Percentiles rank a stretch among this genome's conserved stretches.
These are phyloP conservation scores for Sus cebifrons DNA, from an alignment of 2,797 vertebrate species.

Conservation along the genomic window DNA sequence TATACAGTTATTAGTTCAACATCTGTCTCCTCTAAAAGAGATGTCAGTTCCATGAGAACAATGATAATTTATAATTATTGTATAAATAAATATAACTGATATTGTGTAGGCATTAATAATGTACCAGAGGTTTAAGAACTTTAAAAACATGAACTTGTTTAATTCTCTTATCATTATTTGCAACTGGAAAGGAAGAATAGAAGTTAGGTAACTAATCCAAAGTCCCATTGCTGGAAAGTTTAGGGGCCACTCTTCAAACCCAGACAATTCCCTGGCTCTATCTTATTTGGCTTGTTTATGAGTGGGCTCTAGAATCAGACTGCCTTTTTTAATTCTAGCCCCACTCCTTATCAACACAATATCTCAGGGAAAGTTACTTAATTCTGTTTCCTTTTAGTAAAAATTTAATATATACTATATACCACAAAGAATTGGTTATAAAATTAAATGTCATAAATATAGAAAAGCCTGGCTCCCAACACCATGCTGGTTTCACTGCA, in stretches of 20 bases:
- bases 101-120: constrained; percentile 16
- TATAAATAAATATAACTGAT: constrained; percentile 2
- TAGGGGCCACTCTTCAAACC: background rate
- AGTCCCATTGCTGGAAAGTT: background rate
- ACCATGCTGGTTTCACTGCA: background rate
- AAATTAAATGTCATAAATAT: background rate
- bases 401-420: background rate
- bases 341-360: background rate
- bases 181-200: background rate
- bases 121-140: constrained; percentile 21
- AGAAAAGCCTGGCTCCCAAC: background rate
- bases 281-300: background rate
- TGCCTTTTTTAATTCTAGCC: background rate
- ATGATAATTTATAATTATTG: constrained; percentile 1
- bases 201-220: background rate
- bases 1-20: background rate
- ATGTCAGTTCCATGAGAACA: background rate
- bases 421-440: background rate
- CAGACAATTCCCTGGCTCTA: background rate
- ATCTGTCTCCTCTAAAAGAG: background rate
- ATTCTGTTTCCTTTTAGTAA: background rate
- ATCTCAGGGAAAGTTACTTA: background rate
- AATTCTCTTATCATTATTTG: constrained; percentile 8
- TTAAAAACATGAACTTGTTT: constrained; percentile 28
- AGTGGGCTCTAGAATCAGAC: background rate